A percentile compares a stretch with the other conserved stretches of the same genome.
These are phyloP conservation scores for Drosophila seclusa DNA, from an alignment of 2,888 invertebrate species.

Conservation along the genomic window DNA sequence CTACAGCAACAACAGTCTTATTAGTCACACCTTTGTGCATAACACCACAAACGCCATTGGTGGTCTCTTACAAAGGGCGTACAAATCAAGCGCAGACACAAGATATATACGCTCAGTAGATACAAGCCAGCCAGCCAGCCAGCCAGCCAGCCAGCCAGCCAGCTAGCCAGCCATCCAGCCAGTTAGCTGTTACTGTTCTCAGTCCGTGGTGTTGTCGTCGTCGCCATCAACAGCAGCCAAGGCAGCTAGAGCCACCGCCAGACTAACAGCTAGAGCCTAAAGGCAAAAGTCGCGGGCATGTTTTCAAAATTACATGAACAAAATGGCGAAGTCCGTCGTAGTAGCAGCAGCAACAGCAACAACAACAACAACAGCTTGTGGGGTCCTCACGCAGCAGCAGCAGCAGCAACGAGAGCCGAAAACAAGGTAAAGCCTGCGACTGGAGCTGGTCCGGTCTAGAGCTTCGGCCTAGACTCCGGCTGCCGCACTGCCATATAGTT, in stretches of 20 bases:
- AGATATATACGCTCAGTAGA: constrained; percentile 44
- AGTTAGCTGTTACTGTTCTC: constrained; percentile 17
- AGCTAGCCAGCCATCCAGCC: not conserved
- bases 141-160: not conserved
- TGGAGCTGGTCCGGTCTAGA: constrained; percentile 30
- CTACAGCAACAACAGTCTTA: constrained; percentile 33
- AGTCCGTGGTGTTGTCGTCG: constrained; percentile 27
- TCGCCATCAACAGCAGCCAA: constrained; percentile 25
- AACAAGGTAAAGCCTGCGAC: constrained; percentile 30
- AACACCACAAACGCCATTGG: constrained; percentile 66
- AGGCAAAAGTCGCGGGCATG: constrained; percentile 37
- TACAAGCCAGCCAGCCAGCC: constrained; percentile 15
- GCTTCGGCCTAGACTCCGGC: constrained; percentile 32
- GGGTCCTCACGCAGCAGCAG: constrained; percentile 66
- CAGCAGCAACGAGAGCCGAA: constrained; percentile 30
- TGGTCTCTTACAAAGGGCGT: constrained; percentile 65
- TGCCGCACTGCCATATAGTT: not conserved
- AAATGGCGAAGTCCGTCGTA: constrained; percentile 59
- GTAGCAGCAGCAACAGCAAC: constrained; percentile 14
- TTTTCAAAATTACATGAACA: constrained; percentile 68
- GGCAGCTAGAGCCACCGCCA: constrained; percentile 13
- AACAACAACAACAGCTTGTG: constrained; percentile 63
- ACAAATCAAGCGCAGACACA: constrained; percentile 58
- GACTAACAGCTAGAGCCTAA: constrained; percentile 9
- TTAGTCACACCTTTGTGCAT: constrained; percentile 61